phyloP scores from a whole-genome alignment of 2,113 vertebrate species.

The Pterocles burchelli region DNA sequence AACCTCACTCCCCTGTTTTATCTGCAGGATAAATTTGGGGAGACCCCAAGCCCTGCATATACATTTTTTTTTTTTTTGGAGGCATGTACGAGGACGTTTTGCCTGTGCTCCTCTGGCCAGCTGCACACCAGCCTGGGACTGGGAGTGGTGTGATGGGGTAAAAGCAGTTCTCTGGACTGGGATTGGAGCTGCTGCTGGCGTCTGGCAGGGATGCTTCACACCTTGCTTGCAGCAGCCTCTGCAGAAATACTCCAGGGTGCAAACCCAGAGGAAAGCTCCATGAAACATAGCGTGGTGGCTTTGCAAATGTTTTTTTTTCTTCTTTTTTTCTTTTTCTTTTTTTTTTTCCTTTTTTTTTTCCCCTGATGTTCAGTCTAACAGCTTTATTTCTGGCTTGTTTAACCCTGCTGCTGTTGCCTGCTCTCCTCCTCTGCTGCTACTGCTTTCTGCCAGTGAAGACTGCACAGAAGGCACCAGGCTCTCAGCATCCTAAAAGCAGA shows the following conservation, averaged over 20 bases:
- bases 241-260: not conserved
- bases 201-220: not conserved
- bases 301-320: not conserved
- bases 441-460: not conserved
- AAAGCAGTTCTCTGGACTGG: not conserved
- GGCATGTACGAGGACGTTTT: not conserved
- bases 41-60: not conserved
- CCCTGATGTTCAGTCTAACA: not conserved
- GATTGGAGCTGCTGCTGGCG: not conserved
- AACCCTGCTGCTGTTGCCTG: not conserved
- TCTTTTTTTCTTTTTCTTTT: no score
- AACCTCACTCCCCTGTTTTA: not conserved
- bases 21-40: not conserved
- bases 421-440: not conserved
- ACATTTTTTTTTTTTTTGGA: not conserved
- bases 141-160: not conserved
- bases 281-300: not conserved
- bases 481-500: not conserved
- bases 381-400: not conserved
- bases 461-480: not conserved
- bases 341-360: no score
- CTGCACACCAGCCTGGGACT: not conserved
- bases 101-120: not conserved
- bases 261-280: not conserved
- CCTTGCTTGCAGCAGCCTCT: not conserved